Percentiles rank a stretch among this genome's conserved stretches.
Conservation (phyloP, 2,113 vertebrate species). For the Catagonus wagneri region DNA sequence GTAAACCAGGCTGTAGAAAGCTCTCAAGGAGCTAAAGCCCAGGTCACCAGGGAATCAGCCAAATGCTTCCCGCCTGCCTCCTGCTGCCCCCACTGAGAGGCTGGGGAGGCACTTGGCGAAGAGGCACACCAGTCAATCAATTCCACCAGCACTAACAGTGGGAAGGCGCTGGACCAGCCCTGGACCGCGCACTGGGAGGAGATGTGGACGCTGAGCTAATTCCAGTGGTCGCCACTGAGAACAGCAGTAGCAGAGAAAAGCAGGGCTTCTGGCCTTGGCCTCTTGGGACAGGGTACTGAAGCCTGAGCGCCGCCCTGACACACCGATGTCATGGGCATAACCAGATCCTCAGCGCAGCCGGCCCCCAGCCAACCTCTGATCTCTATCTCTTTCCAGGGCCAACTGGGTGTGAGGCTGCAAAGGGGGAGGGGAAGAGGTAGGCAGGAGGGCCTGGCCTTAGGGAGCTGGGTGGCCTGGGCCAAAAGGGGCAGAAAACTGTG, state of each 20-base stretch:
- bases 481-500: not conserved
- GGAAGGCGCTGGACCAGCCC: not conserved
- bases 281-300: not conserved
- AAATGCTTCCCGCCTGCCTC: constrained; percentile 57
- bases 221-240: not conserved
- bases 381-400: constrained; percentile 46
- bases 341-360: not conserved
- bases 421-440: not conserved
- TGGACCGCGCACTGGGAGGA: not conserved
- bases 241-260: not conserved
- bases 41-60: not conserved
- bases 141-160: not conserved
- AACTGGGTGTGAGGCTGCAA: constrained; percentile 37
- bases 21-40: constrained; percentile 31
- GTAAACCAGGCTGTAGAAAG: constrained; percentile 47
- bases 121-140: constrained; percentile 48
- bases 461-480: not conserved
- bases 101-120: not conserved
- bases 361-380: constrained; percentile 24
- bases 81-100: constrained; percentile 44
- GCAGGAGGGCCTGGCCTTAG: not conserved
- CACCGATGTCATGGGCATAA: not conserved
- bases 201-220: not conserved
- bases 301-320: not conserved
- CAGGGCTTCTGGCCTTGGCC: not conserved